phyloP scores from a whole-genome alignment of 2,113 vertebrate genomes.

The Gallinago paraguaiae region DNA sequence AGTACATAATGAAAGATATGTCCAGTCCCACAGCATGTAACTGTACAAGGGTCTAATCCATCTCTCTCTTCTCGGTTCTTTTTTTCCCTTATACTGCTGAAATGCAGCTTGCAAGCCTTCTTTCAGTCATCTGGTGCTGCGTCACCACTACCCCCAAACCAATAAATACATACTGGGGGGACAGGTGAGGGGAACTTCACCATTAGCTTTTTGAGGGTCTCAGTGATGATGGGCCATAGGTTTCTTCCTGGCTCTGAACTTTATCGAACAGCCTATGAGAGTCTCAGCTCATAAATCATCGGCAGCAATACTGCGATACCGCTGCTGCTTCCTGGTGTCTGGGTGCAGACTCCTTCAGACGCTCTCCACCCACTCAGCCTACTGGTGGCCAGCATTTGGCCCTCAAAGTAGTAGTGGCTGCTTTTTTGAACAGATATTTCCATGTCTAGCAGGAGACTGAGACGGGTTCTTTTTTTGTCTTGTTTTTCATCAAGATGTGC shows the following conservation, averaged over 20 bases:
- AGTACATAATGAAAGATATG: neutral
- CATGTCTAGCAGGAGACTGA: neutral
- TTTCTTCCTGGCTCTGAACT: neutral
- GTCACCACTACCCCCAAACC: neutral
- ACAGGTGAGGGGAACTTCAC: neutral
- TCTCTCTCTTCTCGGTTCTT: neutral
- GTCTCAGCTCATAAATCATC: neutral
- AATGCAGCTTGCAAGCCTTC: neutral
- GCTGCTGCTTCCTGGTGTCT: neutral
- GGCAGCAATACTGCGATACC: neutral
- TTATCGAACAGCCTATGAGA: neutral
- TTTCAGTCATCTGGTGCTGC: neutral
- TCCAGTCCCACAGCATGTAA: neutral
- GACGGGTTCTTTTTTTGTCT: neutral
- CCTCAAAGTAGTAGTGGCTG: neutral
- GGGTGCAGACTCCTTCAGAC: neutral
- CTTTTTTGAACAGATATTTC: neutral
- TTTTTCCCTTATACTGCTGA: neutral
- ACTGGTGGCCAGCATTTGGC: neutral
- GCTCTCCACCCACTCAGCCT: neutral
- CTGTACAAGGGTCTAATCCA: neutral
- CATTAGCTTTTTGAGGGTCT: neutral
- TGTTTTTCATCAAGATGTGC: neutral
- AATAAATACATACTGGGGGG: accelerated
- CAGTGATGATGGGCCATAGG: neutral